Evolutionary conservation across 30 jellyfish, hydroid and myxozoan genomes (phyloP).

Genomic region (Pelagia noctiluca): DNA sequence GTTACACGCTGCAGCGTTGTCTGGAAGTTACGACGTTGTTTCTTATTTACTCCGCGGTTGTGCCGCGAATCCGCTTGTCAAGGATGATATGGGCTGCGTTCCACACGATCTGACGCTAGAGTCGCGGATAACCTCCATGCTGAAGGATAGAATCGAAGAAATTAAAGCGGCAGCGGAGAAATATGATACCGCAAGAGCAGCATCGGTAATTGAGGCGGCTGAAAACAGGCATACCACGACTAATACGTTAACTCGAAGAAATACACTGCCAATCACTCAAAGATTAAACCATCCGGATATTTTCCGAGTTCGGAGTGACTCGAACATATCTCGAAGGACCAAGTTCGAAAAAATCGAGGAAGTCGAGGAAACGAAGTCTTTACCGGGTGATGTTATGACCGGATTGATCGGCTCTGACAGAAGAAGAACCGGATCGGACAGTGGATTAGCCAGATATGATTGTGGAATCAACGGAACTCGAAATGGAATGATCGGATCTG

Average conservation of each 20-base stretch:
- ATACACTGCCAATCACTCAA: slow-evolving; percentile 12
- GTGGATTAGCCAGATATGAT: too few relatives aligned
- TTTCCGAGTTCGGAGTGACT: not conserved
- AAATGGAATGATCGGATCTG: too few relatives aligned
- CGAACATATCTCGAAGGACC: not conserved
- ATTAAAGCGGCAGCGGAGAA: slow-evolving; percentile 1
- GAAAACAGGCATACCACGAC: too few relatives aligned
- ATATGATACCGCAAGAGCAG: too few relatives aligned
- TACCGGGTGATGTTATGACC: slow-evolving; percentile 6
- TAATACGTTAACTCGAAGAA: slow-evolving; percentile 5
- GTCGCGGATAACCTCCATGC: slow-evolving; percentile 23
- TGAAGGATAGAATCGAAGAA: slow-evolving; percentile 7
- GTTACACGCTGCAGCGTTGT: slow-evolving; percentile 79
- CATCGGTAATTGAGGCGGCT: not conserved
- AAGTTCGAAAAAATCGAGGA: not conserved
- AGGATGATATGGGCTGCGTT: slow-evolving; percentile 87
- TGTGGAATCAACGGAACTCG: too few relatives aligned
- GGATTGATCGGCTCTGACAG: not conserved
- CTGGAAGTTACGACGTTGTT: slow-evolving; percentile 70
- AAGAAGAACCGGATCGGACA: too few relatives aligned
- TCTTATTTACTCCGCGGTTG: slow-evolving; percentile 59
- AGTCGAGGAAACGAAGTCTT: slow-evolving; percentile 21
- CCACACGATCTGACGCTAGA: slow-evolving; percentile 76
- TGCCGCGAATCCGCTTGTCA: slow-evolving; percentile 73
- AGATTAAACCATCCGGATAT: not conserved